Percentiles rank a stretch among this genome's conserved stretches.
Conservation (phyloP, 2,888 invertebrate genomes). For the Deilephila porcellus region DNA sequence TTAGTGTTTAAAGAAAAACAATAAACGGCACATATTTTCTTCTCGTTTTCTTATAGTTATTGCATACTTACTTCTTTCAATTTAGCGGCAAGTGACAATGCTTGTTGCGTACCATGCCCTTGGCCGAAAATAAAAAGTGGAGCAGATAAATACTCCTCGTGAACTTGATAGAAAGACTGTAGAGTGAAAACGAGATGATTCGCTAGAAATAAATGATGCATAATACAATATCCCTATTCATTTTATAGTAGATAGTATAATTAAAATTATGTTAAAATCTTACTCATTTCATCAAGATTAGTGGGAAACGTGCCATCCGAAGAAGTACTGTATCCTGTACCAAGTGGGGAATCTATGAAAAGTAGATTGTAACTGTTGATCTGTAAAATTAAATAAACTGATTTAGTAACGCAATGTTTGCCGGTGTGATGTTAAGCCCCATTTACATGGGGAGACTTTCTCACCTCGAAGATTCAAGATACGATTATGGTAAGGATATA, state of each 20-base stretch:
- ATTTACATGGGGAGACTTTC: too few species aligned
- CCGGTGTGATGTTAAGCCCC: too few species aligned
- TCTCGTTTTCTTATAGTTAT: background rate
- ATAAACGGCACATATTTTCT: too few species aligned
- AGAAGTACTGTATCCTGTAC: constrained; percentile 92
- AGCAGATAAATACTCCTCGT: constrained; percentile 86
- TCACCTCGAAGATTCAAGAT: too few species aligned
- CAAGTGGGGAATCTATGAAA: constrained; percentile 95
- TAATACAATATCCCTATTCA: constrained; percentile 32
- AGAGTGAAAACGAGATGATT: constrained; percentile 88
- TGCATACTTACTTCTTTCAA: constrained; percentile 69
- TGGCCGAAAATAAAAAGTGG: constrained; percentile 94
- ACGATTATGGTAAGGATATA: too few species aligned
- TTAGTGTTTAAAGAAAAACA: too few species aligned
- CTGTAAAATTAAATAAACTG: too few species aligned
- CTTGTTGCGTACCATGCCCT: constrained; percentile 96
- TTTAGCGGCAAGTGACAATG: constrained; percentile 88
- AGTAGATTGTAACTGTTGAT: constrained; percentile 90
- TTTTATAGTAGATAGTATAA: constrained; percentile 14
- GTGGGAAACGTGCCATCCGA: constrained; percentile 60
- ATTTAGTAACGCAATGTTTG: too few species aligned
- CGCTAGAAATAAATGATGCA: constrained; percentile 66
- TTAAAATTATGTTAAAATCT: constrained; percentile 32
- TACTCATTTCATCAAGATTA: constrained; percentile 82
- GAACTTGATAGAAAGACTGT: constrained; percentile 86